Conservation (phyloP, 2,113 vertebrate genomes). For the Ovis aries region ARS-UI_Ramb_v3.0 NC_056061.1:47620001-47620500, state of each 20-base stretch:
- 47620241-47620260: neutral
- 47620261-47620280: neutral
- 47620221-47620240: neutral
- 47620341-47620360: neutral
- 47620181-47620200: neutral
- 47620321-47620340: neutral
- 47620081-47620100: neutral
- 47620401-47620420: neutral
- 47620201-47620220: fast-evolving
- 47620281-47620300: neutral
- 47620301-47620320: neutral
- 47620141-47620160: neutral
- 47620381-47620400: neutral
- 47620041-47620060: too few relatives aligned
- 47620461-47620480: neutral
- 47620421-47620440: neutral
- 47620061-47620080: neutral
- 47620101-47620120: neutral
- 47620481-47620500: neutral
- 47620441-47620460: neutral
- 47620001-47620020: neutral
- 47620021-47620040: neutral
- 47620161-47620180: neutral
- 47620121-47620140: neutral
- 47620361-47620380: neutral